Evolutionary conservation across 2,113 vertebrate species (phyloP), one percentile per base, ranked within the genome.

Genomic region (Bujurquina vittata): DNA sequence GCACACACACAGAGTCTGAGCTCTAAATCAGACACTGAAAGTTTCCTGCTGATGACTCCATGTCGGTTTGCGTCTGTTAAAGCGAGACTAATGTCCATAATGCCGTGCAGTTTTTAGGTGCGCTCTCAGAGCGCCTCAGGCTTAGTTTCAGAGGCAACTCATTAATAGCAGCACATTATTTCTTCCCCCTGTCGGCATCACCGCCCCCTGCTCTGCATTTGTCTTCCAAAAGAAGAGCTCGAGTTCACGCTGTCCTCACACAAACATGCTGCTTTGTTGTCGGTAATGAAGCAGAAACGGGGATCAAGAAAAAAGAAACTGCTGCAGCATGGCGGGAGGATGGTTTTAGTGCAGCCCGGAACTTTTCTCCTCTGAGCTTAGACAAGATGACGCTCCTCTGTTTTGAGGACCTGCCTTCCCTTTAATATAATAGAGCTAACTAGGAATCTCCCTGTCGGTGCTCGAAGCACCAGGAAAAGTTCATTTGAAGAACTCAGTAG

Each of bases 71-170:
- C 11, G 46, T 8, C 3, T 23, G 11, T 3, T 31, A 31, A 69
- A 62, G 18, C 22, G 4, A 62, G 1, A 20, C 12, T 23, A 12
- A 23, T 52, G 17, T 22, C 5, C 56, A 52, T 11, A 31, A 67
- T 2, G 29, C 37, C 10, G 54, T 22, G 60, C 17, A 52, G 29
- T 55, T 7, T 52, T 22, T 43, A 46, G 59, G 63, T 52, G 1
- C 56, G 54, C 79, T 46, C 40, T 63, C 20, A 46, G 37, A 86
- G 20, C 20, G 58, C 77, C 87, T 84, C 84, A 52, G 62, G 75
- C 60, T 72, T 90, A 83, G 65, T 89, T 89, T 91, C 84, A 82
- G 78, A 76, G 88, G 87, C 84, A 88, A 56, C 74, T 90, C 59
- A 86, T 89, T 86, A 89, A 79, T 58, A 84, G 46, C 57, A 54